Percentiles rank a stretch among this genome's conserved stretches.
These are phyloP conservation scores for Hanleya hanleyi DNA, from an alignment of 2,888 invertebrate species.

Conservation along the genomic window DNA sequence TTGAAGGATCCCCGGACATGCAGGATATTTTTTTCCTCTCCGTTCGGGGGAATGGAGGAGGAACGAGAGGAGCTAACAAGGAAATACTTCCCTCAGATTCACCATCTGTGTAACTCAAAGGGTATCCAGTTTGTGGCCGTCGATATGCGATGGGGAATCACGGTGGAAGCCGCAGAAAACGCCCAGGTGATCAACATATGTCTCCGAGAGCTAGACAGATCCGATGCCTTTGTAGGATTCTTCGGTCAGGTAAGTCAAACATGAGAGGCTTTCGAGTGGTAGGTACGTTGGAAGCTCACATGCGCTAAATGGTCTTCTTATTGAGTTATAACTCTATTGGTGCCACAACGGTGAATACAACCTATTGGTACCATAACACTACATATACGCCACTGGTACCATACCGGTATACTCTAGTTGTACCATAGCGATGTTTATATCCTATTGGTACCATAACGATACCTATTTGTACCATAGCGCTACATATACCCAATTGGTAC, in stretches of 20 bases:
- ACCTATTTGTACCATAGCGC: too few species aligned
- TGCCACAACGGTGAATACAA: too few species aligned
- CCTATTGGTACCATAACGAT: too few species aligned
- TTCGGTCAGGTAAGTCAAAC: slow-evolving; percentile 64
- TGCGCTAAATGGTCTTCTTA: too few species aligned
- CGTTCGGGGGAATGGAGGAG: slow-evolving; percentile 73
- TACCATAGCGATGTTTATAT: too few species aligned
- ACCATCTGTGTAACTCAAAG: slow-evolving; percentile 57
- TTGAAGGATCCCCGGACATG: slow-evolving; percentile 55
- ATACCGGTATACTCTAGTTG: too few species aligned
- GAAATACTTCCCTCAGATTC: slow-evolving; percentile 65
- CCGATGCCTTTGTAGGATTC: slow-evolving; percentile 69
- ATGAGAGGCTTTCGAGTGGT: background rate
- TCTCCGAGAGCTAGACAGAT: slow-evolving; percentile 66
- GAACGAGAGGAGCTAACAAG: slow-evolving; percentile 69
- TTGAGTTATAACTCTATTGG: too few species aligned
- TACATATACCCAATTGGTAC: too few species aligned
- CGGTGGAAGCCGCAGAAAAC: slow-evolving; percentile 62
- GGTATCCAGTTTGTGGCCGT: slow-evolving; percentile 69
- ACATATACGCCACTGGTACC: too few species aligned
- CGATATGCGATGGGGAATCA: slow-evolving; percentile 72
- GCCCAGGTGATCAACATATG: slow-evolving; percentile 68
- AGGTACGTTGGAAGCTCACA: too few species aligned
- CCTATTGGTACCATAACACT: too few species aligned
- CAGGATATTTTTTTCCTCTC: slow-evolving; percentile 70